phyloP scores from a whole-genome alignment of 2,888 invertebrate genomes.

The Chloromyia formosa region DNA sequence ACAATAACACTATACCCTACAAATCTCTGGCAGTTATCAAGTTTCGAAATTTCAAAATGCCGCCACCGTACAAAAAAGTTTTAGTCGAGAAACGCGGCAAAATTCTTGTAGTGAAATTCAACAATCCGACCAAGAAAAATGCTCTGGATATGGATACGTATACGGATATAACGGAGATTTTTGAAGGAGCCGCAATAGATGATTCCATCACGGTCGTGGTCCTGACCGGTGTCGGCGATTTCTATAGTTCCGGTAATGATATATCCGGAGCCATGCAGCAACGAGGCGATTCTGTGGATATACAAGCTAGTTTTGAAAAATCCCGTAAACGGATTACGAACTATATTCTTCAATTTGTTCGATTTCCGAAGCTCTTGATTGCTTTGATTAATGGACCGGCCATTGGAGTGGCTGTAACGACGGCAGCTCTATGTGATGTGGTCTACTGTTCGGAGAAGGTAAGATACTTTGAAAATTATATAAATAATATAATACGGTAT shows the following conservation, averaged over 20 bases:
- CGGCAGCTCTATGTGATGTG: slow-evolving; percentile 85
- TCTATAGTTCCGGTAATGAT: slow-evolving; percentile 88
- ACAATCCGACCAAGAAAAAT: slow-evolving; percentile 83
- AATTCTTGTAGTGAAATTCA: slow-evolving; percentile 72
- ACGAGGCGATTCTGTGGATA: slow-evolving; percentile 54
- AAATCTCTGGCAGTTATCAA: too few species aligned
- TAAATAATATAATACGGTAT: too few species aligned
- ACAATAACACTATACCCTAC: too few species aligned
- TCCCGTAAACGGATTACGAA: slow-evolving; percentile 63
- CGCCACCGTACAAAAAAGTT: slow-evolving; percentile 51
- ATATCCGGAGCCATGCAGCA: slow-evolving; percentile 55
- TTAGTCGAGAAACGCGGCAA: slow-evolving; percentile 63
- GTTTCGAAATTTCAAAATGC: slow-evolving; percentile 4
- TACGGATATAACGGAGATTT: slow-evolving; percentile 68
- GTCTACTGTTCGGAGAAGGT: slow-evolving; percentile 83
- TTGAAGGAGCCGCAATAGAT: slow-evolving; percentile 76
- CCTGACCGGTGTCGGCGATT: slow-evolving; percentile 79
- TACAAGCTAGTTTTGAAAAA: slow-evolving; percentile 49
- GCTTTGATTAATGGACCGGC: slow-evolving; percentile 94
- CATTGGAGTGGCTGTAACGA: slow-evolving; percentile 89
- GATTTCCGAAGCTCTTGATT: slow-evolving; percentile 87
- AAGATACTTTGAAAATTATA: too few species aligned
- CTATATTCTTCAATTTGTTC: slow-evolving; percentile 80
- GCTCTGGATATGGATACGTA: slow-evolving; percentile 79
- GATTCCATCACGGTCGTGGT: slow-evolving; percentile 74